Evolutionary conservation across 2,113 vertebrate species (phyloP).

Genomic region (Pseudorasbora parva): DNA sequence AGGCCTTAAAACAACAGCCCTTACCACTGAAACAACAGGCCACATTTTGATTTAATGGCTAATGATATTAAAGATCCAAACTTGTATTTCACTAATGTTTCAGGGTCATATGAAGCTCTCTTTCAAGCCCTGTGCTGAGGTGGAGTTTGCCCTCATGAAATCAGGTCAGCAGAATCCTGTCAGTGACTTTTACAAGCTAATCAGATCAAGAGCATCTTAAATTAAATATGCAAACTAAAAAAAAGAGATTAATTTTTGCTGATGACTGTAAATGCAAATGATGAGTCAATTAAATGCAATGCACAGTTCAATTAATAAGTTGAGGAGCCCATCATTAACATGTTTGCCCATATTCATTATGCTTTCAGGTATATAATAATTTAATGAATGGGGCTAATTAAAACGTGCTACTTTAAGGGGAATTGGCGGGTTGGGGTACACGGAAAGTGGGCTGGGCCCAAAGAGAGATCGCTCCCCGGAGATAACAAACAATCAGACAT

Average conservation of each 20-base stretch:
- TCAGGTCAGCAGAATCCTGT: constrained; percentile 46
- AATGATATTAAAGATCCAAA: constrained; percentile 64
- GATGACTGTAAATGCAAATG: constrained; percentile 60
- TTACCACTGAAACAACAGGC: constrained; percentile 38
- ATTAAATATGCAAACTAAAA: constrained; percentile 53
- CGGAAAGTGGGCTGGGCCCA: constrained; percentile 10
- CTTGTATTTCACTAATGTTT: constrained; percentile 67
- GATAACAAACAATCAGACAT: constrained; percentile 23
- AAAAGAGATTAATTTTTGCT: constrained; percentile 49
- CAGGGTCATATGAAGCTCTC: constrained; percentile 57
- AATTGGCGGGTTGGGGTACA: not conserved
- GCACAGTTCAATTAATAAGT: constrained; percentile 53
- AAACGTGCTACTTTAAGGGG: constrained; percentile 38
- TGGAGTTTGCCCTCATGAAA: constrained; percentile 27
- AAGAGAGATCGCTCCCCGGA: constrained; percentile 1
- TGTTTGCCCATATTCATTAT: constrained; percentile 48
- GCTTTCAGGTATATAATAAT: constrained; percentile 49
- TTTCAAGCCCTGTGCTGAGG: constrained; percentile 10
- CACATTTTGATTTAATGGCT: constrained; percentile 49
- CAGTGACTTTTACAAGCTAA: constrained; percentile 56
- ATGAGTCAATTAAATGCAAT: constrained; percentile 57
- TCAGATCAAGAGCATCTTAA: constrained; percentile 54
- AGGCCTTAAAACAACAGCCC: constrained; percentile 50
- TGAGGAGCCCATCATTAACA: constrained; percentile 54
- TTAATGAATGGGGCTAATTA: constrained; percentile 53